Percentiles rank a stretch among this genome's conserved stretches.
Conservation (phyloP, 2,113 vertebrate genomes). For the Pterocles burchelli region DNA sequence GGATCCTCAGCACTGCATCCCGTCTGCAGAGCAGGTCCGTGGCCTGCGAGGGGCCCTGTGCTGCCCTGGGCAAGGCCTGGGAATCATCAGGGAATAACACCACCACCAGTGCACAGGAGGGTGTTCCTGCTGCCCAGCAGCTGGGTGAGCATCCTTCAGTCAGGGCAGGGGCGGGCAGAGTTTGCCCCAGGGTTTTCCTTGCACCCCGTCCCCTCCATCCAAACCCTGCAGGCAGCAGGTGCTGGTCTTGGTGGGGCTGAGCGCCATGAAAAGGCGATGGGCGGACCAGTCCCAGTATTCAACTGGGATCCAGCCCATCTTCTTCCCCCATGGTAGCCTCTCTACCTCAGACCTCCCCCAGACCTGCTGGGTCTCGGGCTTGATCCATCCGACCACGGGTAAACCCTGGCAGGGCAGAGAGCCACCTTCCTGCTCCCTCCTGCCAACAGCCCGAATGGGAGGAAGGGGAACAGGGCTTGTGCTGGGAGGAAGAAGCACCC, state of each 20-base stretch:
- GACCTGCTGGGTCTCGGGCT: constrained; percentile 62
- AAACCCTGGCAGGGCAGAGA: not conserved
- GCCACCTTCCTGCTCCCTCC: accelerated
- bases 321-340: constrained; percentile 3
- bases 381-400: constrained; percentile 52
- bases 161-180: not conserved
- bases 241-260: not conserved
- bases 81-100: not conserved
- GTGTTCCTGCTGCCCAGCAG: not conserved
- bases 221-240: not conserved
- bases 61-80: accelerated
- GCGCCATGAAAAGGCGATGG: not conserved
- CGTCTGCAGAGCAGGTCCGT: constrained; percentile 34
- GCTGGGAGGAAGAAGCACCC: not conserved
- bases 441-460: not conserved
- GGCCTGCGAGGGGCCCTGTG: not conserved
- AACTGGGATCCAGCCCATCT: constrained; percentile 6
- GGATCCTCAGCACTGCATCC: constrained; percentile 47
- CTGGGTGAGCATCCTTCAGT: not conserved
- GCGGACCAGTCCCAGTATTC: not conserved
- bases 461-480: not conserved
- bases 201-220: not conserved
- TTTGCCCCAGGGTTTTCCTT: not conserved
- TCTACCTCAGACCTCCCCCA: not conserved
- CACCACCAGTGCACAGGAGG: not conserved